Percentiles rank a stretch among this genome's conserved stretches.
phyloP scores from a whole-genome alignment of 2,888 invertebrate genomes.

The Cyclophora albipunctata region DNA sequence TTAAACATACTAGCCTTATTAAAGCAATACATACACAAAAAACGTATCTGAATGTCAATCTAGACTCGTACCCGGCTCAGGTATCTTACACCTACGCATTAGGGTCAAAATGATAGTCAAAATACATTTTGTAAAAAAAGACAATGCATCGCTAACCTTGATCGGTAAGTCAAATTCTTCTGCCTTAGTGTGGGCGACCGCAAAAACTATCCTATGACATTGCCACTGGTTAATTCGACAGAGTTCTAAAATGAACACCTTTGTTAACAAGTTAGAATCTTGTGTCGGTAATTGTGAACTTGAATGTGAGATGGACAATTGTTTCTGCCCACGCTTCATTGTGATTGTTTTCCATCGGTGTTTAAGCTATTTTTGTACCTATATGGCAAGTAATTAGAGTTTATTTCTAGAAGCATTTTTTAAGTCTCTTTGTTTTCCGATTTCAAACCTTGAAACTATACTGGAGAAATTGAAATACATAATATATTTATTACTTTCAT shows the following conservation, averaged over 20 bases:
- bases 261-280: constrained; percentile 37
- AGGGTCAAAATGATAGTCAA: constrained; percentile 46
- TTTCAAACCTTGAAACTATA: no score
- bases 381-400: no score
- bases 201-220: constrained; percentile 75
- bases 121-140: constrained; percentile 49
- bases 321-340: constrained; percentile 58
- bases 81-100: constrained; percentile 29
- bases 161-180: constrained; percentile 70
- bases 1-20: no score
- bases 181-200: constrained; percentile 57
- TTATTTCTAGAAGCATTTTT: no score
- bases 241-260: constrained; percentile 33
- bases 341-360: constrained; percentile 12
- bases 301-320: constrained; percentile 69
- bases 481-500: no score
- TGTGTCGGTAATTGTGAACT: constrained; percentile 33
- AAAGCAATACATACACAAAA: constrained; percentile 1
- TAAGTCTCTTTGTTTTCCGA: no score
- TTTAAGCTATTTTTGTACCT: no score
- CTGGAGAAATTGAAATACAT: no score
- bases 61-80: constrained; percentile 26
- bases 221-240: constrained; percentile 41
- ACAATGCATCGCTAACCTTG: constrained; percentile 67
- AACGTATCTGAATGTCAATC: constrained; percentile 22